Conservation (phyloP, 2,797 vertebrate genomes). For the Oreonectes daqikongensis region DNA sequence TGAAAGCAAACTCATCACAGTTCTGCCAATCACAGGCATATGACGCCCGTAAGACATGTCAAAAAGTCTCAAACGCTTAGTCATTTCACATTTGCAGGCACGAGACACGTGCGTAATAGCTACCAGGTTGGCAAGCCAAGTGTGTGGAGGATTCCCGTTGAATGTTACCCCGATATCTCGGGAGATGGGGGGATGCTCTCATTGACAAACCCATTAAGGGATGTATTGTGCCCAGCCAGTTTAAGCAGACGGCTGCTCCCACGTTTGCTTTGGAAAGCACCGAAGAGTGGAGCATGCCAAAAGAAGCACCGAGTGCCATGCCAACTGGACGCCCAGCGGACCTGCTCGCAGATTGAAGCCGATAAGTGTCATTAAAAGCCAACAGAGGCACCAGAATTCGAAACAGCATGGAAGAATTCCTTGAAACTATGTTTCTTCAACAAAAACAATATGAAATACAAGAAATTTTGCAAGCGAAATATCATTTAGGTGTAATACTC, state of each 20-base stretch:
- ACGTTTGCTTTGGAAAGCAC: slow-evolving; percentile 77
- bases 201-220: slow-evolving; percentile 79
- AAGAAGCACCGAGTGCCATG: slow-evolving; percentile 68
- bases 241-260: slow-evolving; percentile 79
- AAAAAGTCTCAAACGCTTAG: slow-evolving; percentile 43
- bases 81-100: slow-evolving; percentile 38
- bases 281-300: slow-evolving; percentile 75
- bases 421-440: slow-evolving; percentile 7
- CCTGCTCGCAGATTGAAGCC: slow-evolving; percentile 71
- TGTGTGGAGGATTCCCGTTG: slow-evolving; percentile 78
- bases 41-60: slow-evolving; percentile 47
- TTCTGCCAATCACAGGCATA: slow-evolving; percentile 33
- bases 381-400: slow-evolving; percentile 46
- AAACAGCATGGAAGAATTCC: slow-evolving; percentile 39
- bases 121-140: slow-evolving; percentile 57
- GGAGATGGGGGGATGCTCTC: slow-evolving; percentile 79
- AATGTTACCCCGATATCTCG: slow-evolving; percentile 81
- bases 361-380: slow-evolving; percentile 68
- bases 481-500: no score
- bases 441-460: no score
- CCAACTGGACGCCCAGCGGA: slow-evolving; percentile 74
- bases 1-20: slow-evolving; percentile 25
- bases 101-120: slow-evolving; percentile 28
- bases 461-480: no score
- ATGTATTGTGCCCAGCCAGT: slow-evolving; percentile 76